Evolutionary conservation across 2,113 vertebrate species (phyloP).

Genomic region (Tenrec ecaudatus): DNA sequence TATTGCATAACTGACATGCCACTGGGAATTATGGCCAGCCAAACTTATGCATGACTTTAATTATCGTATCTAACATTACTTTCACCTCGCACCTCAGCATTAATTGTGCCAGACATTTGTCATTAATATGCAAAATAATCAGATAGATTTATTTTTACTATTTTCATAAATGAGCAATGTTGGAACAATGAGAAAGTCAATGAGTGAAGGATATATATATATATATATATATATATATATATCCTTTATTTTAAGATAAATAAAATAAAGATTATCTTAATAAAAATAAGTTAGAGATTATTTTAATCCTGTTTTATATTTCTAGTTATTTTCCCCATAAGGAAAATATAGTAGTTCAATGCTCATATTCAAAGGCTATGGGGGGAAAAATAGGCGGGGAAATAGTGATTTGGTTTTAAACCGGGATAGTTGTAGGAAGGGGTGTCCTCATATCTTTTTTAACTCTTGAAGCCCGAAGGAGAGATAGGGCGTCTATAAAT

Average conservation of each 20-base stretch:
- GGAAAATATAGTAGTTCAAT: not conserved
- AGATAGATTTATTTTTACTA: no score
- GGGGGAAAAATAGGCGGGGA: not conserved
- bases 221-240: not conserved
- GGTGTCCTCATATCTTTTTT: conserved; percentile 7
- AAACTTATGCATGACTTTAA: no score
- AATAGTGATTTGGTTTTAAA: conserved; percentile 31
- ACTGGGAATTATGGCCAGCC: no score
- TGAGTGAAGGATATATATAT: not conserved
- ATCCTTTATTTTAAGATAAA: not conserved
- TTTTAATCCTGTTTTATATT: conserved; percentile 42
- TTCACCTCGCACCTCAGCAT: no score
- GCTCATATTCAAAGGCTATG: not conserved
- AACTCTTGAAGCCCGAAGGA: not conserved
- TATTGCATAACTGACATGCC: no score
- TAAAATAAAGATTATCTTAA: conserved; percentile 10
- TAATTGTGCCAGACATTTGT: no score
- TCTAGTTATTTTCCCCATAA: conserved; percentile 16
- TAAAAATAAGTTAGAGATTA: conserved; percentile 4
- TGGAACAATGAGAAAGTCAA: no score
- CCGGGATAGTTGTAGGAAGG: not conserved
- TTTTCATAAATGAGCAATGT: no score
- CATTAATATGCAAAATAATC: no score
- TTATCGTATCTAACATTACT: no score
- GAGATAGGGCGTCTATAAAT: conserved; percentile 40